Conservation (phyloP, 2,113 vertebrate genomes). For the Rhinoptilus africanus region DNA sequence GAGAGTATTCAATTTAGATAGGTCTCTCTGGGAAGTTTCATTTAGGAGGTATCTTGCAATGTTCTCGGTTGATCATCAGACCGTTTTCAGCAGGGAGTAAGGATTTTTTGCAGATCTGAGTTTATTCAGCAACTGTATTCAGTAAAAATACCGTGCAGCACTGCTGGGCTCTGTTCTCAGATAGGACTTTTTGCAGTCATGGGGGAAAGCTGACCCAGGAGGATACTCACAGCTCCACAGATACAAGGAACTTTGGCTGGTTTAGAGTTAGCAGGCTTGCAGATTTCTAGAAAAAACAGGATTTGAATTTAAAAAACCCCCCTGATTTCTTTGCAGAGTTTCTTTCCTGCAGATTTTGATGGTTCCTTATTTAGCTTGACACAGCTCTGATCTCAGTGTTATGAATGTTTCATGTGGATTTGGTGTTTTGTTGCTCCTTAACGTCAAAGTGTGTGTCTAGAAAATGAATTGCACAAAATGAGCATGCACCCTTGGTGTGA, state of each 20-base stretch:
- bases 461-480: not conserved
- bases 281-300: not conserved
- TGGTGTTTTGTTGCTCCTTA: not conserved
- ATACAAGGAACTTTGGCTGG: not conserved
- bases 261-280: not conserved
- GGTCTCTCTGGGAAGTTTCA: not conserved
- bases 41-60: not conserved
- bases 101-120: not conserved
- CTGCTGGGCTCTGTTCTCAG: not conserved
- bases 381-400: not conserved
- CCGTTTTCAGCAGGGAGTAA: not conserved
- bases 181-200: not conserved
- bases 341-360: not conserved
- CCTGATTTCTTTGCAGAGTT: not conserved
- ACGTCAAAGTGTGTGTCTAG: not conserved
- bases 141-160: not conserved
- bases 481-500: not conserved
- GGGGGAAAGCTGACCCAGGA: not conserved
- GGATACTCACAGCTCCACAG: not conserved
- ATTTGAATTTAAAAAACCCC: not conserved
- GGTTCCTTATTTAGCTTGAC: not conserved
- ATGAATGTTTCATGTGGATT: not conserved
- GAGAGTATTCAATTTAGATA: not conserved
- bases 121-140: not conserved
- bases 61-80: not conserved